Percentiles rank a stretch among this genome's conserved stretches.
Conservation (phyloP, 2,888 invertebrate species). For the Drosophila multiciliata region DNA sequence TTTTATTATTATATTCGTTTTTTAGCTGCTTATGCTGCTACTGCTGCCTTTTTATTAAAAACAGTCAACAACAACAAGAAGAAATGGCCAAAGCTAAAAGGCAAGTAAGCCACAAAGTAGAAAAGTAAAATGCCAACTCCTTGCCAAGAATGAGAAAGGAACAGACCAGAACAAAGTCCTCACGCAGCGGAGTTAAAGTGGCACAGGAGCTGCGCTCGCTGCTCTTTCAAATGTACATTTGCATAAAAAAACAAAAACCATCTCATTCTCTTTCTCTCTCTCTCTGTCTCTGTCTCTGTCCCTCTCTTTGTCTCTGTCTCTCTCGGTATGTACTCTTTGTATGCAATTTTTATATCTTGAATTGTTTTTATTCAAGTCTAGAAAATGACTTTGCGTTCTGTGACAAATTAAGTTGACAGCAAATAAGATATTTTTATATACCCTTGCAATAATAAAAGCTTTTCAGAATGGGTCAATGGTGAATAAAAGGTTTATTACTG, state of each 20-base stretch:
- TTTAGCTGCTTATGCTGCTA: constrained; percentile 35
- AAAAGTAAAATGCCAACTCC: constrained; percentile 78
- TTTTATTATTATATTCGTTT: constrained; percentile 52
- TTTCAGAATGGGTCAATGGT: constrained; percentile 10
- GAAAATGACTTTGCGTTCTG: constrained; percentile 64
- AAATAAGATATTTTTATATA: constrained; percentile 66
- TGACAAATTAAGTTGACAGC: constrained; percentile 76
- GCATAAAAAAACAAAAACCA: constrained; percentile 48
- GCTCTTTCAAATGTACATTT: constrained; percentile 59
- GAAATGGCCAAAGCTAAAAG: constrained; percentile 75
- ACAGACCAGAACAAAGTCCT: constrained; percentile 47
- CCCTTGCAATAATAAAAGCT: constrained; percentile 13
- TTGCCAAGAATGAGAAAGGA: constrained; percentile 43
- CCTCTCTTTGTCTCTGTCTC: constrained; percentile 17
- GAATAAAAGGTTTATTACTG: constrained; percentile 15
- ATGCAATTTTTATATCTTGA: constrained; percentile 70
- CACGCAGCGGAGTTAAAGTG: constrained; percentile 71
- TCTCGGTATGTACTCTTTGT: constrained; percentile 42
- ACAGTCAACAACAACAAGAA: constrained; percentile 62
- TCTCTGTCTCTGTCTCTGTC: constrained; percentile 20
- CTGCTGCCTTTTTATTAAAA: constrained; percentile 68
- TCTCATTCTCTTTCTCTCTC: constrained; percentile 23
- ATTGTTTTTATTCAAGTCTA: constrained; percentile 67
- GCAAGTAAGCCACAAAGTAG: constrained; percentile 78
- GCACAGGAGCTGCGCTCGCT: constrained; percentile 53